Conservation (phyloP, 2,797 vertebrate species). For the Simalia tracyae region DNA sequence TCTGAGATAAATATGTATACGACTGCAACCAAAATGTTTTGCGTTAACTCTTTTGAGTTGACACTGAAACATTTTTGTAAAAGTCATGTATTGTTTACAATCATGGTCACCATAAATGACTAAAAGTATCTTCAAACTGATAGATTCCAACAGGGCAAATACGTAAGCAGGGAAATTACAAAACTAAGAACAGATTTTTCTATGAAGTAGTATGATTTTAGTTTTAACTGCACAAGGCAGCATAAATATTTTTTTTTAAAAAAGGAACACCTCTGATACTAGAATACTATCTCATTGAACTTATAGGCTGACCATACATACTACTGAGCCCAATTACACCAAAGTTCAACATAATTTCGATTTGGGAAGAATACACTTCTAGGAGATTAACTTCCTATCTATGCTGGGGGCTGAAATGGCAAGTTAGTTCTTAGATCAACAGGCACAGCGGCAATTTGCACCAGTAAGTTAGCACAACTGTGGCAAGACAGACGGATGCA, state of each 20-base stretch:
- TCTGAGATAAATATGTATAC: background rate
- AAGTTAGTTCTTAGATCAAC: background rate
- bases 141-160: background rate
- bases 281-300: background rate
- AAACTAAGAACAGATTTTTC: background rate
- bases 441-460: background rate
- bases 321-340: background rate
- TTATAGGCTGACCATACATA: background rate
- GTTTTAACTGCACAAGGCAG: background rate
- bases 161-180: background rate
- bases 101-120: background rate
- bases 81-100: background rate
- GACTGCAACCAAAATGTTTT: background rate
- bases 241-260: background rate
- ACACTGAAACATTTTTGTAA: background rate
- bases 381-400: background rate
- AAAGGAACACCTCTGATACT: background rate
- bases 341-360: background rate
- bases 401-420: accelerated
- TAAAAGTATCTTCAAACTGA: background rate
- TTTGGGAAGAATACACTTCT: background rate
- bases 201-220: background rate
- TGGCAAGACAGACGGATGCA: background rate
- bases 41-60: background rate
- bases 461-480: background rate